A percentile compares a stretch with the other conserved stretches of the same genome.
Evolutionary conservation across 2,797 vertebrate genomes (phyloP).

Genomic region (Tinamus major): DNA sequence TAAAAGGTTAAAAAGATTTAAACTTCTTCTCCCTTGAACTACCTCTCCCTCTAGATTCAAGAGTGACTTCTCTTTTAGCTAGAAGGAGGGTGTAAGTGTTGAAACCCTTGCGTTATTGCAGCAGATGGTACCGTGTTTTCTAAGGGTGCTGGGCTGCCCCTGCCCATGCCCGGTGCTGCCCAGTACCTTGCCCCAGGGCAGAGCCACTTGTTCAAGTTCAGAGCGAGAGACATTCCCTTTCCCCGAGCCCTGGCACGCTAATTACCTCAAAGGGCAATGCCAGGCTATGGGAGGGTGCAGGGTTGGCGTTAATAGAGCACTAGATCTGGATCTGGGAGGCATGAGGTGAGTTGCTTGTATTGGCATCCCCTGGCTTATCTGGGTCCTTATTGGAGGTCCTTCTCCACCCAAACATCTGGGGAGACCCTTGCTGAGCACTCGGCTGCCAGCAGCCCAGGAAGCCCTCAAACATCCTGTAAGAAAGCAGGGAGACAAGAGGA

Average conservation of each 20-base stretch:
- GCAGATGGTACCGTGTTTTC: neutral
- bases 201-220: neutral
- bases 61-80: neutral
- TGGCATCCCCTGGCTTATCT: rapidly evolving
- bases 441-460: neutral
- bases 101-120: neutral
- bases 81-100: neutral
- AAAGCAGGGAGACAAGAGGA: neutral
- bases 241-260: neutral
- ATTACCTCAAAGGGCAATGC: neutral
- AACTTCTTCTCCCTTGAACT: neutral
- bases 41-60: neutral
- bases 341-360: neutral
- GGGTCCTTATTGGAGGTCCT: neutral
- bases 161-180: neutral
- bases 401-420: neutral
- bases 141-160: neutral
- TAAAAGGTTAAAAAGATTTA: neutral
- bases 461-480: too few species aligned
- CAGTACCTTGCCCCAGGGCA: neutral
- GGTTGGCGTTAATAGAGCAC: neutral
- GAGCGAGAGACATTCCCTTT: neutral
- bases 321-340: neutral
- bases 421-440: neutral
- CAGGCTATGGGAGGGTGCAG: neutral